Conservation (phyloP, 2,113 vertebrate genomes). For the Tragelaphus imberbis region DNA sequence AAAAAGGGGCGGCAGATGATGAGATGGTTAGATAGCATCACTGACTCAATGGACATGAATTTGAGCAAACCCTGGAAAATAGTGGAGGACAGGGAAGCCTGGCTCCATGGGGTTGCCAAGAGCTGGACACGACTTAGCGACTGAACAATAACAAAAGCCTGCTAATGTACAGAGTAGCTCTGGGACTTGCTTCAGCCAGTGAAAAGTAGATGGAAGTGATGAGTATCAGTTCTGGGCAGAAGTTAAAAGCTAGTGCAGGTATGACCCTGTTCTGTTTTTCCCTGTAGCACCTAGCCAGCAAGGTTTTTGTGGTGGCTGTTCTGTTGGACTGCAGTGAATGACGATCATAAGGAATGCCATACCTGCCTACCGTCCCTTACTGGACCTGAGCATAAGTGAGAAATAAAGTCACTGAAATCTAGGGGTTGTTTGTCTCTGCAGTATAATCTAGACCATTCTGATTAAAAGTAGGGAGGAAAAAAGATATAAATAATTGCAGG, state of each 20-base stretch:
- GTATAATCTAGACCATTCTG: neutral
- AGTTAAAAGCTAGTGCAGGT: neutral
- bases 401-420: neutral
- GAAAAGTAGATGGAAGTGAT: neutral
- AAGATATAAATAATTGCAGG: neutral
- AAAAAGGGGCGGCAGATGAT: neutral
- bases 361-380: neutral
- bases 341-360: rapidly evolving
- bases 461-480: neutral
- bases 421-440: neutral
- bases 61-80: neutral
- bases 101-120: neutral
- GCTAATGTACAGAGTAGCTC: neutral
- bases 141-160: neutral
- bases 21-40: neutral
- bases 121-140: neutral
- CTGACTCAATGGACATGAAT: neutral
- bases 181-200: neutral
- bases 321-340: neutral
- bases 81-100: neutral
- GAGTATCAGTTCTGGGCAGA: neutral
- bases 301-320: neutral
- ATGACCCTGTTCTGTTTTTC: neutral
- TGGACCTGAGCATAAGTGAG: neutral
- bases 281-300: neutral